Conservation (phyloP, 2,113 vertebrate genomes). For the Micromys minutus region DNA sequence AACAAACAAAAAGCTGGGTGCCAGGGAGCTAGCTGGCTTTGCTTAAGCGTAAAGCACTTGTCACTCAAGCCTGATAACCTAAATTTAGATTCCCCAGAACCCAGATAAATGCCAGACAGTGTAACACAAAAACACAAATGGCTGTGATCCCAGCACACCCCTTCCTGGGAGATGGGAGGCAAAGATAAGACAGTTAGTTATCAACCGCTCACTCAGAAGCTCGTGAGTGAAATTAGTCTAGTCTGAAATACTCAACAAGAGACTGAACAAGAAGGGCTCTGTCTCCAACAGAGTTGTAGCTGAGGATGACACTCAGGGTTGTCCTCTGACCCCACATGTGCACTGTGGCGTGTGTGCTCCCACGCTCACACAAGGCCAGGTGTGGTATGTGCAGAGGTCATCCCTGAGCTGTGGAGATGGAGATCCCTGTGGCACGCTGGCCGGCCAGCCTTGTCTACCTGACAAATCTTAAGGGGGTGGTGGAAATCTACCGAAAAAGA, state of each 20-base stretch:
- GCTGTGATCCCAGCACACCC: not conserved
- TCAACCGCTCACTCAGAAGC: not conserved
- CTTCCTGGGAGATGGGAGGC: not conserved
- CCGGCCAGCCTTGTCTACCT: not conserved
- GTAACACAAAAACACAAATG: not conserved
- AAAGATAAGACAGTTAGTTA: not conserved
- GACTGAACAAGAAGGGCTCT: not conserved
- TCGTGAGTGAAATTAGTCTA: not conserved
- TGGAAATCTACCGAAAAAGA: not conserved
- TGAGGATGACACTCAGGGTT: not conserved
- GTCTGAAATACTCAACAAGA: not conserved
- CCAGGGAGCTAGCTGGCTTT: not conserved
- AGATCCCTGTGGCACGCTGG: too few relatives aligned
- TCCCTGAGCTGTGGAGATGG: not conserved
- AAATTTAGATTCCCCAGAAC: not conserved
- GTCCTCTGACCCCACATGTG: not conserved
- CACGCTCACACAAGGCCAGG: too few relatives aligned
- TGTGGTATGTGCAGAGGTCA: too few relatives aligned
- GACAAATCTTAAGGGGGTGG: not conserved
- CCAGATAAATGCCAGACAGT: not conserved
- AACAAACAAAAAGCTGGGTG: not conserved
- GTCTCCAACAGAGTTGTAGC: not conserved
- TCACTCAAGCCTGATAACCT: not conserved
- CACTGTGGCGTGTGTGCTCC: not conserved
- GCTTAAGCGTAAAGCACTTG: not conserved